Base-by-base conservation (phyloP, 2,113 vertebrate genomes). In the Erythrocercus mccallii region DNA sequence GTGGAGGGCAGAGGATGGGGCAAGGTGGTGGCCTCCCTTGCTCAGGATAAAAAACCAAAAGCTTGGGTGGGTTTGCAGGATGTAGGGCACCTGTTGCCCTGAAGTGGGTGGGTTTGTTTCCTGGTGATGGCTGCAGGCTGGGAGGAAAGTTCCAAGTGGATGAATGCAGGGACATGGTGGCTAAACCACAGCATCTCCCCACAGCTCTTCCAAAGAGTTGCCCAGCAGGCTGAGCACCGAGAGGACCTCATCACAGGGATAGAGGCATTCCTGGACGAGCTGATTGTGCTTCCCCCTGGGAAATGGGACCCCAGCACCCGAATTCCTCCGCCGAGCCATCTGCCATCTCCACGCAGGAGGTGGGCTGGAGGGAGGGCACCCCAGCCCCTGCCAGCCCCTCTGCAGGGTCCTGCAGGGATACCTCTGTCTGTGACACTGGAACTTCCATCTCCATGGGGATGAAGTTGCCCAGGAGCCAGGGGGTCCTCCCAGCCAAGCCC, bases 271-370 rank as follows among this genome's bases (percentile, higher is more conserved):
- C 73, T 98, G 81, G 96, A 98, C 61, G 97, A 98, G 73, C 93
- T 98, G 77, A 97, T 96, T 19, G 97, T 98, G 83, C 97, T 98
- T 42, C 98, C 98, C 48, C 98, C 98, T 22, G 96, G 98, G 38
- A 98, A 97, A 76, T 98, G 98, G 98, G 98, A 98, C 90, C 96
- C 85, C 7, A 97, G 96, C 35, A 47, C 91, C 53, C 97, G 97
- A 69, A 98, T 98, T 76, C 90, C 96, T 77, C 98, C 98, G 0
- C 97, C 95, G 0, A 98, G 96, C 92, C 76, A 74, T 72, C 80
- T 98, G 92, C 95, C 90, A 4, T 91, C 96, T 61, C 76, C 35
- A 2, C 78, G 94, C n/a, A 98, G 94, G 93, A 98, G 98, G 98
- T 98, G 97, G 50, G 57, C 27, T 51, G 57, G 44, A 60, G 24